phyloP scores from a whole-genome alignment of 2,888 invertebrate genomes.

The Drosophila lacicola region DNA sequence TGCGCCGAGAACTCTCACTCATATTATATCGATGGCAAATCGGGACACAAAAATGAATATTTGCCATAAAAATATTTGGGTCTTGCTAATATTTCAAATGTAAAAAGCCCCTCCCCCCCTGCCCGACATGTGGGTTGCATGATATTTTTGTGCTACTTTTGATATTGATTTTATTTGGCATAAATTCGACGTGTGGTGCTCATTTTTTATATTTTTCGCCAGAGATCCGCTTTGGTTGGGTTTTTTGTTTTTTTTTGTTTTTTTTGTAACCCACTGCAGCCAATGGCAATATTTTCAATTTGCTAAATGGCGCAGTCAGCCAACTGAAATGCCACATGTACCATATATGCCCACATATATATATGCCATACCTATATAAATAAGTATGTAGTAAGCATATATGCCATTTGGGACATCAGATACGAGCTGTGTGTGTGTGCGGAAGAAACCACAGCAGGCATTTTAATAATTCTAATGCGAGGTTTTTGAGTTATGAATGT shows the following conservation, averaged over 20 bases:
- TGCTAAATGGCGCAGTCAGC: constrained; percentile 77
- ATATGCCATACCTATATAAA: not conserved
- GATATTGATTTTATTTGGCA: constrained; percentile 77
- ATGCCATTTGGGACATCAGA: constrained; percentile 15
- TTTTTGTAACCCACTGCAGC: constrained; percentile 35
- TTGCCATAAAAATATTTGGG: constrained; percentile 51
- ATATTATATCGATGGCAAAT: not conserved
- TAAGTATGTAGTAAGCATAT: constrained; percentile 28
- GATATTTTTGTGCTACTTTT: constrained; percentile 65
- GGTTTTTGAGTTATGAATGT: constrained; percentile 62
- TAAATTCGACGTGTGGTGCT: constrained; percentile 68
- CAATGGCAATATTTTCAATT: constrained; percentile 73
- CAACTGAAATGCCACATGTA: constrained; percentile 66
- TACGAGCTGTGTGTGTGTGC: constrained; percentile 25
- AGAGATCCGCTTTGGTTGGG: constrained; percentile 44
- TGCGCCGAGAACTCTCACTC: constrained; percentile 10
- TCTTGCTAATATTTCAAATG: constrained; percentile 73
- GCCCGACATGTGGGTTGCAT: not conserved
- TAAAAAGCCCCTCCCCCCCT: constrained; percentile 29
- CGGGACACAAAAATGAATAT: constrained; percentile 30
- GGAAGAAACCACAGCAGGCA: constrained; percentile 74
- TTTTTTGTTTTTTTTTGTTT: constrained; percentile 25
- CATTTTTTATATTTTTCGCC: constrained; percentile 46
- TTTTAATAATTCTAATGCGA: constrained; percentile 78
- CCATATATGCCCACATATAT: constrained; percentile 24